These are phyloP conservation scores for Panzeria rudis DNA, from an alignment of 2,888 invertebrate species.

Conservation along the genomic window DNA sequence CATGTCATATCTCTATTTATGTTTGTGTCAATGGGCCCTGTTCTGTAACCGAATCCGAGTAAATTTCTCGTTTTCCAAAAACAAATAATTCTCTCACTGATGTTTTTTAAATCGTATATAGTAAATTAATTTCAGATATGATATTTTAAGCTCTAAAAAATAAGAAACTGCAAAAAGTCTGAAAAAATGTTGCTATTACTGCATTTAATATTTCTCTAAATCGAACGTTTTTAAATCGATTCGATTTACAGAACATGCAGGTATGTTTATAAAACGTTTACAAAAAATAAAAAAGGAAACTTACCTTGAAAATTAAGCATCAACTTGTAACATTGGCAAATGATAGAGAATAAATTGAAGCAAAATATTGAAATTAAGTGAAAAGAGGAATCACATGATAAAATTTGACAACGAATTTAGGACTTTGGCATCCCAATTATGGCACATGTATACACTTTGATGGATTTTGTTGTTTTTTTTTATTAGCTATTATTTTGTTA, in stretches of 20 bases:
- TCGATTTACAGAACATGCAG: neutral
- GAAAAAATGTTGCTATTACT: too few relatives aligned
- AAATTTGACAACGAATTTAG: constrained; percentile 42
- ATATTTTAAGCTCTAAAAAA: too few relatives aligned
- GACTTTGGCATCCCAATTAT: constrained; percentile 49
- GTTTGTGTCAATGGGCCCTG: neutral
- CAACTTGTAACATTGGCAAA: constrained; percentile 61
- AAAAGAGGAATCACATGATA: constrained; percentile 58
- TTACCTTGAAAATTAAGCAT: constrained; percentile 64
- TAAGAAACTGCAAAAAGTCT: too few relatives aligned
- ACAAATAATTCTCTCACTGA: too few relatives aligned
- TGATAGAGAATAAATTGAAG: constrained; percentile 61
- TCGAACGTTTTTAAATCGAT: too few relatives aligned
- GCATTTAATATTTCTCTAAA: too few relatives aligned
- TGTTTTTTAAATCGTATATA: too few relatives aligned
- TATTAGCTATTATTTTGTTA: neutral
- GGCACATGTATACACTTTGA: constrained; percentile 45
- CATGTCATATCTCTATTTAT: neutral
- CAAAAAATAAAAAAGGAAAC: constrained; percentile 2
- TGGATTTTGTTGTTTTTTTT: constrained; percentile 15
- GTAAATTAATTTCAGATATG: too few relatives aligned
- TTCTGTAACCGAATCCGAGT: too few relatives aligned
- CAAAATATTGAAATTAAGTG: constrained; percentile 40
- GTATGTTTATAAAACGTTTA: neutral
- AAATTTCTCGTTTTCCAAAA: too few relatives aligned